These are phyloP conservation scores for Tetragonisca angustula DNA, from an alignment of 2,888 invertebrate genomes.

Conservation along the genomic window DNA sequence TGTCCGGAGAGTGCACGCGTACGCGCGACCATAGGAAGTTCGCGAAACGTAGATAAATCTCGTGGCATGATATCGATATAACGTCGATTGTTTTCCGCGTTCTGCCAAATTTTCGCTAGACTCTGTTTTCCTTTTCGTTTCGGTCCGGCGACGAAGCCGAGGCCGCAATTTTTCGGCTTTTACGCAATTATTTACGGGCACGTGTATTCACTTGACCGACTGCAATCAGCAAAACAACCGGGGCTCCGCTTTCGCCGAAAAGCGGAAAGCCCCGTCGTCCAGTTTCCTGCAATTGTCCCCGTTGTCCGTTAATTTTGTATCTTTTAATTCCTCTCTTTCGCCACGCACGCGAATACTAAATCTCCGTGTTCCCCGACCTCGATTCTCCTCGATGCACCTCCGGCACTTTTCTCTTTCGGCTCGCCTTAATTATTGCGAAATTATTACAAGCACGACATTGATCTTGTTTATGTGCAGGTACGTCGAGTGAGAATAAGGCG, in stretches of 20 bases:
- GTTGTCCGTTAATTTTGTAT: constrained; percentile 38
- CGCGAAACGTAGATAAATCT: not conserved
- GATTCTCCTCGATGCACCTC: not conserved
- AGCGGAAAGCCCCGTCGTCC: constrained; percentile 18
- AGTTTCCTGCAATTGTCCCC: constrained; percentile 13
- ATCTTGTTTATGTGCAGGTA: too few relatives aligned
- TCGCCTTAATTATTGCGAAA: too few relatives aligned
- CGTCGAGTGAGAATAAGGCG: too few relatives aligned
- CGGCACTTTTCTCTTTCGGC: too few relatives aligned
- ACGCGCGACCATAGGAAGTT: too few relatives aligned
- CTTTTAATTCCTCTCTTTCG: constrained; percentile 19
- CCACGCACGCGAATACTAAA: not conserved
- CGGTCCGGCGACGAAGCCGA: constrained; percentile 22
- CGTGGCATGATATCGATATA: constrained; percentile 18
- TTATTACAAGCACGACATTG: too few relatives aligned
- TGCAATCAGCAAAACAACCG: constrained; percentile 50
- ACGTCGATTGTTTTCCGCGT: constrained; percentile 28
- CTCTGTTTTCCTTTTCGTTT: constrained; percentile 43
- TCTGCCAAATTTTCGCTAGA: constrained; percentile 47
- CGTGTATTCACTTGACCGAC: constrained; percentile 43
- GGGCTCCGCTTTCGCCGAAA: constrained; percentile 2
- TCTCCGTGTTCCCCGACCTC: not conserved
- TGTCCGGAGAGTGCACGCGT: not conserved
- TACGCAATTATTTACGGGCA: constrained; percentile 52
- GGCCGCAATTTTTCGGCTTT: constrained; percentile 52